Evolutionary conservation across 2,888 invertebrate species (phyloP).

Genomic region (Cantharis rustica): DNA sequence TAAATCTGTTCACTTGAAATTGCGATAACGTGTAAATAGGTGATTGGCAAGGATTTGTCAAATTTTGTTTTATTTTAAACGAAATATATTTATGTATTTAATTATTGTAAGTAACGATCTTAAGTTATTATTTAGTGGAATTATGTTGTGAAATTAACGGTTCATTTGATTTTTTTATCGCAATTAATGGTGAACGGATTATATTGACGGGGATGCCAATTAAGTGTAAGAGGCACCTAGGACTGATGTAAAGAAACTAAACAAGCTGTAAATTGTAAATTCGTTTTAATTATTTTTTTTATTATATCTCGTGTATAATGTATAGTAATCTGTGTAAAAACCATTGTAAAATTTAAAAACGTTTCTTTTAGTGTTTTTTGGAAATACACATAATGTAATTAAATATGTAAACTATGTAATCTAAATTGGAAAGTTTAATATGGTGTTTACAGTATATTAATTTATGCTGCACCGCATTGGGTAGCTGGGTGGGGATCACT

Average conservation of each 20-base stretch:
- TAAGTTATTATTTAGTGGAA: background rate
- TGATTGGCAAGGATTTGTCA: background rate
- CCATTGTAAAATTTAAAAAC: constrained; percentile 54
- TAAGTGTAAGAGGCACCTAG: constrained; percentile 43
- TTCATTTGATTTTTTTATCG: background rate
- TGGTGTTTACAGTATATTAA: constrained; percentile 24
- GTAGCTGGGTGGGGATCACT: constrained; percentile 60
- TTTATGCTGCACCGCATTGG: constrained; percentile 43
- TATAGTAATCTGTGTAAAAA: constrained; percentile 57
- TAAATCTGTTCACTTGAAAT: constrained; percentile 15
- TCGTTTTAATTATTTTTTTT: constrained; percentile 44
- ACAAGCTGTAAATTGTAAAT: constrained; percentile 58
- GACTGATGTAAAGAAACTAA: constrained; percentile 59
- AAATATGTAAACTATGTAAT: constrained; percentile 42
- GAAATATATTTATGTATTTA: background rate
- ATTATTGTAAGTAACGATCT: background rate
- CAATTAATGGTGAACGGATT: constrained; percentile 1
- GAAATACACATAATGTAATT: constrained; percentile 43
- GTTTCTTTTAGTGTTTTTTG: constrained; percentile 48
- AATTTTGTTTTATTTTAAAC: background rate
- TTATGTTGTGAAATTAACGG: background rate
- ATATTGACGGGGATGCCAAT: constrained; percentile 18
- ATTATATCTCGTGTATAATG: constrained; percentile 55
- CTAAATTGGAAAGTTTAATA: constrained; percentile 42
- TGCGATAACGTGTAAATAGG: constrained; percentile 18